Conservation (phyloP, 2,888 invertebrate species). For the Lasioglossum leucozonium region DNA sequence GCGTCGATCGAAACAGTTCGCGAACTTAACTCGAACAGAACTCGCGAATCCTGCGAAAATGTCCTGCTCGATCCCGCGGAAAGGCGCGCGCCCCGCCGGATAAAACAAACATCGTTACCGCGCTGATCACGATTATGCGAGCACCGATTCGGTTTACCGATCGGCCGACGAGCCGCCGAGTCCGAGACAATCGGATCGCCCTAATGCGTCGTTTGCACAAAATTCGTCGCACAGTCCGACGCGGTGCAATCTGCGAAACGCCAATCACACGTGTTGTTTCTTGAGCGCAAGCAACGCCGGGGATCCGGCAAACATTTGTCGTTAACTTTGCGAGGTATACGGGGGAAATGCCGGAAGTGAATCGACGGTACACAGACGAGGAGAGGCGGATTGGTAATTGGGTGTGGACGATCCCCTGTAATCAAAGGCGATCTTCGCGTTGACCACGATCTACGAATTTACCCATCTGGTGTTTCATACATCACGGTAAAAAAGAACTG, state of each 20-base stretch:
- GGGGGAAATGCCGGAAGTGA: neutral
- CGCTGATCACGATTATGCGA: neutral
- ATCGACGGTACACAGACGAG: neutral
- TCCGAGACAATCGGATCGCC: neutral
- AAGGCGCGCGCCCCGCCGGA: neutral
- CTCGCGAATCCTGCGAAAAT: neutral
- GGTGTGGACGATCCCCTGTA: neutral
- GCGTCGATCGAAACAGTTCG: neutral
- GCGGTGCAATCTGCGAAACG: neutral
- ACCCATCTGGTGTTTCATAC: neutral
- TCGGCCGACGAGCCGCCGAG: neutral
- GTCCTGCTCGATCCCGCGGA: neutral
- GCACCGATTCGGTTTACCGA: neutral
- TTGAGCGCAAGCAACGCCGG: neutral
- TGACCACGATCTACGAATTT: no score
- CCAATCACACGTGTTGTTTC: conserved; percentile 1
- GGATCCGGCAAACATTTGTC: neutral
- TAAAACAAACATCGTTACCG: neutral
- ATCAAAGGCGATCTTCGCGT: neutral
- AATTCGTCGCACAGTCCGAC: neutral
- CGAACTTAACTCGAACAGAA: no score
- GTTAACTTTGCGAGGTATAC: neutral
- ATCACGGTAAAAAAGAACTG: no score
- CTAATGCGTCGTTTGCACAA: neutral
- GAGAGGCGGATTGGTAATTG: neutral